These are phyloP conservation scores for Macaca mulatta DNA, from an alignment of 2,113 vertebrate genomes.

Conservation along the genomic window DNA sequence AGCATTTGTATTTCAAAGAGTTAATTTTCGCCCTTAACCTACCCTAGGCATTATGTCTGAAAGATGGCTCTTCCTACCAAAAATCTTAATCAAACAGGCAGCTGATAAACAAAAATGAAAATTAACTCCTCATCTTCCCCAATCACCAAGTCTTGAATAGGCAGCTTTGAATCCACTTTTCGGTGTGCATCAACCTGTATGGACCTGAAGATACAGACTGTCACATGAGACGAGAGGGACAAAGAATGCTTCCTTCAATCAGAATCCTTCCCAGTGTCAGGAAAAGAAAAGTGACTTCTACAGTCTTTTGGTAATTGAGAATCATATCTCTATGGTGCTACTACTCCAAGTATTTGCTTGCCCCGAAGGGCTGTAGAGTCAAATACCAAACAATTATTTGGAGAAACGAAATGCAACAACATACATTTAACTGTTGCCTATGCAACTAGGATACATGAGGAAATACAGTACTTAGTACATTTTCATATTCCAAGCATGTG, in stretches of 20 bases:
- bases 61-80: background rate
- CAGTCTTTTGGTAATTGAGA: background rate
- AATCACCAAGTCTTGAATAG: background rate
- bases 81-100: background rate
- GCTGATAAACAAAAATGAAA: background rate
- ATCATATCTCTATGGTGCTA: background rate
- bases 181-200: background rate
- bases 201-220: background rate
- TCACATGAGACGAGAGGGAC: background rate
- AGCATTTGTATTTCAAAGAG: background rate
- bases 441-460: background rate
- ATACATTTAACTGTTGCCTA: background rate
- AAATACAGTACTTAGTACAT: constrained; percentile 53
- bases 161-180: background rate
- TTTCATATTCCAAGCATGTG: constrained; percentile 60
- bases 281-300: background rate
- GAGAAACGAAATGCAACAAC: background rate
- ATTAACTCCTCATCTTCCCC: background rate
- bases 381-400: background rate
- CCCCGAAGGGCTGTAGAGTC: background rate
- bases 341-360: background rate
- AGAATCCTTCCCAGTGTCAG: background rate
- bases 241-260: background rate
- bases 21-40: background rate
- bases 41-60: background rate